Evolutionary conservation across 2,888 invertebrate species (phyloP).

Genomic region (Schrankia costaestrigalis): DNA sequence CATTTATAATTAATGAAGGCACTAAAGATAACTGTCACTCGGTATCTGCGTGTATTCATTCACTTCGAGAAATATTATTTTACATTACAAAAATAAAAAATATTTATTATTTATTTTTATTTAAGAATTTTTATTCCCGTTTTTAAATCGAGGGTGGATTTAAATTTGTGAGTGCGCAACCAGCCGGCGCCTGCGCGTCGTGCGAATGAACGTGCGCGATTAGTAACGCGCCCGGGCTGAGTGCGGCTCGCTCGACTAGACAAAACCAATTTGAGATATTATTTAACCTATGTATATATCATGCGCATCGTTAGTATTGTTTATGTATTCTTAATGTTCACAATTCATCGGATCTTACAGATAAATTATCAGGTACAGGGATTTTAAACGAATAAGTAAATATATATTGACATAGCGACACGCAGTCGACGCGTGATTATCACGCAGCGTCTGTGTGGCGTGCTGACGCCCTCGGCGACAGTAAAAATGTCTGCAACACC

Average conservation of each 20-base stretch:
- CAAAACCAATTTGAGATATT: conserved; percentile 59
- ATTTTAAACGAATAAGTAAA: conserved; percentile 44
- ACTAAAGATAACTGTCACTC: conserved; percentile 62
- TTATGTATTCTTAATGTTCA: conserved; percentile 48
- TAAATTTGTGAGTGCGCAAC: conserved; percentile 45
- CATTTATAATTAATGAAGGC: conserved; percentile 48
- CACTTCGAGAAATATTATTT: conserved; percentile 17
- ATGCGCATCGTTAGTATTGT: conserved; percentile 49
- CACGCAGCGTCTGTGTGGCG: conserved; percentile 58
- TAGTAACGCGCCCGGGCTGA: conserved; percentile 36
- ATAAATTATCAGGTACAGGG: conserved; percentile 48
- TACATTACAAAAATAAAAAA: conserved; percentile 1
- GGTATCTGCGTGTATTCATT: conserved; percentile 39
- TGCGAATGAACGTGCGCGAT: conserved; percentile 51
- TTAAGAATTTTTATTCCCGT: conserved; percentile 22
- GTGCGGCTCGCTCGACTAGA: conserved; percentile 34
- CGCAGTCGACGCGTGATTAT: conserved; percentile 57
- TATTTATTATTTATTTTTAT: conserved; percentile 17
- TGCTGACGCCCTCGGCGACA: conserved; percentile 47
- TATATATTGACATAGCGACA: conserved; percentile 51
- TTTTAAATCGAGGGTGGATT: conserved; percentile 42
- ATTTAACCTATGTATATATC: conserved; percentile 43
- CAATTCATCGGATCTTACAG: conserved; percentile 50
- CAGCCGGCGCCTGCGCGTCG: conserved; percentile 57
- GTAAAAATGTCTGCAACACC: conserved; percentile 22